phyloP scores from a whole-genome alignment of 1,140 invertebrate species.

The Drosophila yakuba region DNA sequence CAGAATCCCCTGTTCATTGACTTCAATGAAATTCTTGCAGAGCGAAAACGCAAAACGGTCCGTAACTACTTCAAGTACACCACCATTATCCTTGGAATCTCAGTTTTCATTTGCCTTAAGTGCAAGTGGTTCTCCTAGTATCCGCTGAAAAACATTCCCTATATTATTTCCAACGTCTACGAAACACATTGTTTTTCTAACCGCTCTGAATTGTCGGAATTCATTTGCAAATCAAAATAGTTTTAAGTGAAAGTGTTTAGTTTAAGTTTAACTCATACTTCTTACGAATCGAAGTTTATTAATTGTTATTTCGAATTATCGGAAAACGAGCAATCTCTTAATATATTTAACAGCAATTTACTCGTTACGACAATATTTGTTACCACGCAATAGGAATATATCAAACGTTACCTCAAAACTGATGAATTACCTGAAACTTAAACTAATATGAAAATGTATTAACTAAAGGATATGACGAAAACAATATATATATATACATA shows the following conservation, averaged over 20 bases:
- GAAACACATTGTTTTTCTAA: constrained; percentile 32
- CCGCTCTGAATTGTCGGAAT: constrained; percentile 6
- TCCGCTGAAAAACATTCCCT: constrained; percentile 2
- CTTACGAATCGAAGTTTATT: constrained; percentile 15
- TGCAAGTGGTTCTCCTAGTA: constrained; percentile 65
- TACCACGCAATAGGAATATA: neutral
- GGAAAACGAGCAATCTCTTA: constrained; percentile 5
- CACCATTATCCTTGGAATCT: constrained; percentile 72
- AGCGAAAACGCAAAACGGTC: constrained; percentile 72
- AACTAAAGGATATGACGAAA: neutral
- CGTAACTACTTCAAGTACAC: constrained; percentile 76
- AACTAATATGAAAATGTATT: neutral
- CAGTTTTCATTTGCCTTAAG: constrained; percentile 77
- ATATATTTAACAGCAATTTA: neutral
- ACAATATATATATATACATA: neutral
- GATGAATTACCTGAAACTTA: constrained; percentile 14
- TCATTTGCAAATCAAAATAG: constrained; percentile 54
- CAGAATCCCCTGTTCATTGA: constrained; percentile 73
- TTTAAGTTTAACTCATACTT: constrained; percentile 7
- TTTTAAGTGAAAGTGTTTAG: constrained; percentile 15
- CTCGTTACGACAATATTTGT: constrained; percentile 19
- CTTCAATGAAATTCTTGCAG: constrained; percentile 71
- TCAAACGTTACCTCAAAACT: constrained; percentile 18
- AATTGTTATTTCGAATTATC: constrained; percentile 27
- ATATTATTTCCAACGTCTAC: constrained; percentile 10